These are phyloP conservation scores for Galeopsomyia nigrocyanea DNA, from an alignment of 2,888 invertebrate species.

Conservation along the genomic window DNA sequence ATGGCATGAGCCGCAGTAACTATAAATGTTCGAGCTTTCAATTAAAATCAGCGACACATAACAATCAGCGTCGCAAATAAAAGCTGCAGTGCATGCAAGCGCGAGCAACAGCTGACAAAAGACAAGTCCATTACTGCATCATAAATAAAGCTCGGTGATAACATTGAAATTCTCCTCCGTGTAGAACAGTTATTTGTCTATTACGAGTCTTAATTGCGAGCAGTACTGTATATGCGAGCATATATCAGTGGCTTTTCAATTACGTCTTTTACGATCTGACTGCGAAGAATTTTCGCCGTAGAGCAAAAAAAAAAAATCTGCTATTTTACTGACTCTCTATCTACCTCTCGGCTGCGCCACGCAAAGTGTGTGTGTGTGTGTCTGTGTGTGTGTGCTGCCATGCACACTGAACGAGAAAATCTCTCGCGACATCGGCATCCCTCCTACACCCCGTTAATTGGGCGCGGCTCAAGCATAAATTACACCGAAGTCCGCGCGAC, in stretches of 20 bases:
- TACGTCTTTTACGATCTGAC: constrained; percentile 26
- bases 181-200: constrained; percentile 27
- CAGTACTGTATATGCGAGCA: too few relatives aligned
- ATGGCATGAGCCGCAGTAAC: too few relatives aligned
- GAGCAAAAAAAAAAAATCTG: constrained; percentile 12
- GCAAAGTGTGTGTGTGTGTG: too few relatives aligned
- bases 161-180: constrained; percentile 13
- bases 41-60: too few relatives aligned
- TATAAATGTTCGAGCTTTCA: too few relatives aligned
- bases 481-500: too few relatives aligned
- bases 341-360: neutral
- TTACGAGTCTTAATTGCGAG: constrained; percentile 27
- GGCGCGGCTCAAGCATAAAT: constrained; percentile 3
- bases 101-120: constrained; percentile 15
- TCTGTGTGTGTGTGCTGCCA: too few relatives aligned
- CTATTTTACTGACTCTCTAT: constrained; percentile 4
- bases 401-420: neutral
- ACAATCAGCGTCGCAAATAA: constrained; percentile 7
- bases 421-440: constrained; percentile 34
- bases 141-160: constrained; percentile 26
- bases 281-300: constrained; percentile 16
- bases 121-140: constrained; percentile 1
- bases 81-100: neutral
- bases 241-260: constrained; percentile 41
- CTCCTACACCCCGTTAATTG: constrained; percentile 53